A percentile compares a stretch with the other conserved stretches of the same genome.
These are phyloP conservation scores for Drosophila serrata DNA, from an alignment of 1,140 invertebrate genomes.

Conservation along the genomic window DNA sequence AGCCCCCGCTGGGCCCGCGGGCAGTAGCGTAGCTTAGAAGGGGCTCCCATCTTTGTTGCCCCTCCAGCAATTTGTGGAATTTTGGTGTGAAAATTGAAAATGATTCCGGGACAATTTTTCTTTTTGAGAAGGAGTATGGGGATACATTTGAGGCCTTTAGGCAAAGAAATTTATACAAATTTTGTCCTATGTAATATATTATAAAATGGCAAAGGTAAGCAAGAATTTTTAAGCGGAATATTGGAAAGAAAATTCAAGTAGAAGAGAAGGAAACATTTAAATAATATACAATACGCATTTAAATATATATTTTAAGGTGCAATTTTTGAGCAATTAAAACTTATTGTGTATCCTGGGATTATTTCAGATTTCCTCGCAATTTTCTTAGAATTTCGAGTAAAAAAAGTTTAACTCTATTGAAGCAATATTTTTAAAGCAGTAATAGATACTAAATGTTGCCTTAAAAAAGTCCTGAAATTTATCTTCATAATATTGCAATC, in stretches of 20 bases:
- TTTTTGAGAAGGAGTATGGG: not conserved
- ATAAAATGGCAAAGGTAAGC: not conserved
- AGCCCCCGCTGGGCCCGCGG: slow-evolving; percentile 45
- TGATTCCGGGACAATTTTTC: not conserved
- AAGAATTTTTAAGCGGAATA: not conserved
- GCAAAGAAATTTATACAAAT: not conserved
- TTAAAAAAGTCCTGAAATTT: not conserved
- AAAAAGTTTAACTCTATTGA: too few relatives aligned
- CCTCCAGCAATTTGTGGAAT: slow-evolving; percentile 2
- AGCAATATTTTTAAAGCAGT: too few relatives aligned
- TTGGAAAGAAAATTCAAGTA: not conserved
- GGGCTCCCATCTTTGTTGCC: not conserved
- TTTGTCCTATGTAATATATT: slow-evolving; percentile 1
- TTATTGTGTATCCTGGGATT: too few relatives aligned
- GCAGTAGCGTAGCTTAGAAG: slow-evolving; percentile 42
- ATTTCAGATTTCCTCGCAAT: too few relatives aligned
- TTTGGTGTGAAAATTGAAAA: slow-evolving; percentile 55
- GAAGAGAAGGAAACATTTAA: not conserved
- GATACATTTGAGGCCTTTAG: slow-evolving; percentile 5
- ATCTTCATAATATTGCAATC: not conserved
- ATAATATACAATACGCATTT: not conserved
- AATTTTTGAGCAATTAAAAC: too few relatives aligned
- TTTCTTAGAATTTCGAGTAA: too few relatives aligned
- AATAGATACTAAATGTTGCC: too few relatives aligned
- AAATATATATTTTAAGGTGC: not conserved